Evolutionary conservation across 37 sponge, comb jelly and placozoan species (phyloP).

Genomic region (Halisarca cf. caerulea): DNA sequence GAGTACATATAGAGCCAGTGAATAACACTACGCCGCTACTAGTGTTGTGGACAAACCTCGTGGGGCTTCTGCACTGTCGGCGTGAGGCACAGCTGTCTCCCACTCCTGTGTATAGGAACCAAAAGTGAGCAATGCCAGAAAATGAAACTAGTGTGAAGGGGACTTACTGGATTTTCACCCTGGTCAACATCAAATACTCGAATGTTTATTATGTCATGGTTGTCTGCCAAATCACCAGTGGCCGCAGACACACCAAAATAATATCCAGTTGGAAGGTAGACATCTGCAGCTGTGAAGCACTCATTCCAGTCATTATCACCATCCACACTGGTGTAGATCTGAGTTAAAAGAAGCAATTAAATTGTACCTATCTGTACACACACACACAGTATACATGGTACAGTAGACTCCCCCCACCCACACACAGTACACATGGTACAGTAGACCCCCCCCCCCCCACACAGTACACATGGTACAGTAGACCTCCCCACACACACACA

Average conservation of each 20-base stretch:
- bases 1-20: neutral
- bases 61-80: too few species aligned
- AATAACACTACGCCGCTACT: neutral
- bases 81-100: too few species aligned
- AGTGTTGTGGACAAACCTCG: too few species aligned
- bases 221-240: slow-evolving; percentile 97
- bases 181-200: slow-evolving; percentile 74
- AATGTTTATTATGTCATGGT: slow-evolving; percentile 85
- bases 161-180: neutral
- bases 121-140: neutral
- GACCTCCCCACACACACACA: too few species aligned
- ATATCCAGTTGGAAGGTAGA: slow-evolving; percentile 92
- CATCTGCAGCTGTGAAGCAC: slow-evolving; percentile 71
- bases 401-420: too few species aligned
- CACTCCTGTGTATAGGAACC: too few species aligned
- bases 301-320: slow-evolving; percentile 71
- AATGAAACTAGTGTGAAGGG: neutral
- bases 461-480: too few species aligned
- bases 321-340: slow-evolving; percentile 42
- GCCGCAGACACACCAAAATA: slow-evolving; percentile 86
- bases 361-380: neutral
- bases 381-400: too few species aligned
- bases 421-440: too few species aligned
- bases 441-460: too few species aligned
- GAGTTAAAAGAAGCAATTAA: neutral